Conservation (phyloP, 2,113 vertebrate genomes). For the Tachycineta bicolor region DNA sequence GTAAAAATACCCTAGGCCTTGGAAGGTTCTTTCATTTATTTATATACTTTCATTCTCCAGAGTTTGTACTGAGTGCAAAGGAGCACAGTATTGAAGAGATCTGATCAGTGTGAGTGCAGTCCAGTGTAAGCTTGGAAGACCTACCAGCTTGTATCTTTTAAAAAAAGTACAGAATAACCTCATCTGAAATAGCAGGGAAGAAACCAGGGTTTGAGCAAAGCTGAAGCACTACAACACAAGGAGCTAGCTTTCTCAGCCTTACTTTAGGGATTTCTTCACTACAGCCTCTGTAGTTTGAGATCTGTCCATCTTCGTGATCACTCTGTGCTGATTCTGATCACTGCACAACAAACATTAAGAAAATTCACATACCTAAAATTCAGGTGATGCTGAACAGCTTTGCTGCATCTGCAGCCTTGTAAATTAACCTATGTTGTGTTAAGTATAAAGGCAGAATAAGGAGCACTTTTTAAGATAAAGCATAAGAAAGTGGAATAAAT, state of each 20-base stretch:
- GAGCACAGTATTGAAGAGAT: neutral
- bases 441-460: neutral
- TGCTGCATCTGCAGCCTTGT: neutral
- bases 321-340: neutral
- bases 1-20: neutral
- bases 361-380: neutral
- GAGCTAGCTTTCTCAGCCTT: neutral
- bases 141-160: neutral
- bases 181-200: rapidly evolving
- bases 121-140: neutral
- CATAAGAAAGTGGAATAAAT: neutral
- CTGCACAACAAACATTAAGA: neutral
- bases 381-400: neutral
- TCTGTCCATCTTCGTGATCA: neutral
- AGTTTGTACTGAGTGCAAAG: neutral
- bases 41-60: neutral
- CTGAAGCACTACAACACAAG: neutral
- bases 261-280: neutral
- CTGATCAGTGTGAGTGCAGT: neutral
- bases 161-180: neutral
- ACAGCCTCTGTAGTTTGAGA: neutral
- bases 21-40: neutral
- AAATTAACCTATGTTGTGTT: neutral
- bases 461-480: neutral
- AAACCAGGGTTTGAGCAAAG: neutral